Percentiles rank a stretch among this genome's conserved stretches.
Evolutionary conservation across 2,797 vertebrate genomes (phyloP).

Genomic region (Neomorphus geoffroyi): DNA sequence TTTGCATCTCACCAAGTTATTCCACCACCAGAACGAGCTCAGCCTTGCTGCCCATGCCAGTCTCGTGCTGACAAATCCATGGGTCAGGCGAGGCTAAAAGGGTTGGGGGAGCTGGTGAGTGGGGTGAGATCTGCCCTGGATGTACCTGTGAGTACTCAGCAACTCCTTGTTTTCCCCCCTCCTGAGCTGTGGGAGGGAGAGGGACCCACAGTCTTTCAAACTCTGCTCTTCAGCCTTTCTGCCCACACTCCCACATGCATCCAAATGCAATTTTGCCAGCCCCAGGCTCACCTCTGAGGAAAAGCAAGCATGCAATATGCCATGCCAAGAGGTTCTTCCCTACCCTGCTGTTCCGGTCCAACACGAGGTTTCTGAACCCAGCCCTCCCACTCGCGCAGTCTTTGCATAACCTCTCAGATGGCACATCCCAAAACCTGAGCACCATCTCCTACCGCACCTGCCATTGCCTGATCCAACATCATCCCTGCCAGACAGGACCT

Average conservation of each 20-base stretch:
- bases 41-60: neutral
- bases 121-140: neutral
- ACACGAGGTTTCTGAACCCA: neutral
- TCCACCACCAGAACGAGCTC: accelerated
- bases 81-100: neutral
- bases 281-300: neutral
- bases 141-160: neutral
- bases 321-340: neutral
- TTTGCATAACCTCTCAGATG: neutral
- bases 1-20: neutral
- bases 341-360: neutral
- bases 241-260: neutral
- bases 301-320: neutral
- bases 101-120: neutral
- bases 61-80: neutral
- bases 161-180: accelerated
- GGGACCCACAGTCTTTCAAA: neutral
- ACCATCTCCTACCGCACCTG: neutral
- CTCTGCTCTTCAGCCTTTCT: neutral
- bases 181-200: neutral
- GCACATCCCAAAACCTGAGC: neutral
- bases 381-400: neutral
- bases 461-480: neutral
- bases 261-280: neutral
- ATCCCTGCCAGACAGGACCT: neutral